Percentiles rank a stretch among this genome's conserved stretches.
Conservation (phyloP, 2,888 invertebrate species). For the Lasioglossum malachurum region DNA sequence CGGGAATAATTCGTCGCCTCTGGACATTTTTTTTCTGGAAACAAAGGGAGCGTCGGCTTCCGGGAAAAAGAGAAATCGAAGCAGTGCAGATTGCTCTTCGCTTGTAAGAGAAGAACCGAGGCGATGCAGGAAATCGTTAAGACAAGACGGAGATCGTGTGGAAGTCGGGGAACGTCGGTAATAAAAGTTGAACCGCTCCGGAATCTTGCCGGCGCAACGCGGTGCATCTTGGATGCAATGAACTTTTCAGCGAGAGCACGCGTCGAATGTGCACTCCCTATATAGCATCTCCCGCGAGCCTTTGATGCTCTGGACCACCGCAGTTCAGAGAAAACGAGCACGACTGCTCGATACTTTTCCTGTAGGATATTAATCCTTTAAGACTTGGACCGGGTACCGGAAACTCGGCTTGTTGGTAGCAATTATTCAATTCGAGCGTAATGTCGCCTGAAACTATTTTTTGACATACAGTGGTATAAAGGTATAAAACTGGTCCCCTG, state of each 20-base stretch:
- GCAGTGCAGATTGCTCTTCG: not conserved
- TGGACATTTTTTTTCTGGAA: not conserved
- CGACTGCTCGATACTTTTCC: not conserved
- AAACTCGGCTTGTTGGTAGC: not conserved
- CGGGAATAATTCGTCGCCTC: not conserved
- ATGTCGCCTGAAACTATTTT: not conserved
- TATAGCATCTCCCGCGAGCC: not conserved
- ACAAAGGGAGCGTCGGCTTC: not conserved
- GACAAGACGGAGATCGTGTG: not conserved
- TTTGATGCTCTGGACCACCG: too few relatives aligned
- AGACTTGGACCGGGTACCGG: not conserved
- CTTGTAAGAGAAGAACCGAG: not conserved
- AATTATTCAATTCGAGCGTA: not conserved
- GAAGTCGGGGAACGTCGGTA: slow-evolving; percentile 3
- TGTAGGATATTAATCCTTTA: not conserved
- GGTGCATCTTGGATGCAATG: not conserved
- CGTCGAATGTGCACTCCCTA: not conserved
- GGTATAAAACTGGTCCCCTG: too few relatives aligned
- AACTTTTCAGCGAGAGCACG: not conserved
- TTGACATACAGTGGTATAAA: too few relatives aligned
- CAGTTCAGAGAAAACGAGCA: not conserved
- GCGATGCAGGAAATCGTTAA: not conserved
- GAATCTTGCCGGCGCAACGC: not conserved
- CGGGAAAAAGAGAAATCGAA: not conserved
- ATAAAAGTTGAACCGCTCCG: slow-evolving; percentile 21